These are phyloP conservation scores for Poicephalus meyeri DNA, from an alignment of 2,113 vertebrate species.

Conservation along the genomic window DNA sequence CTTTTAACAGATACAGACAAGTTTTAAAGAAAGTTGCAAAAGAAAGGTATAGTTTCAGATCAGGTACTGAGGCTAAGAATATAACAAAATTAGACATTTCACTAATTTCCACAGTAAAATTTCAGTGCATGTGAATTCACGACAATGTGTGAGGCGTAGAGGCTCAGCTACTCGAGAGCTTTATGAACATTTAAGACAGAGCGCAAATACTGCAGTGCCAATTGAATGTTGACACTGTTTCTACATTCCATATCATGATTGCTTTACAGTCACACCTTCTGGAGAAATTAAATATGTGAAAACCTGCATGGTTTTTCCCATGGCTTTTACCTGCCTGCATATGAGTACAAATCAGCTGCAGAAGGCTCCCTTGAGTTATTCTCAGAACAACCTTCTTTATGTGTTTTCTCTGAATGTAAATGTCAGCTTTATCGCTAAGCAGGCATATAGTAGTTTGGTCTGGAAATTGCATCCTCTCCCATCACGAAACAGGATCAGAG, in stretches of 20 bases:
- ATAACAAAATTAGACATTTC: neutral
- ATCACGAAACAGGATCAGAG: neutral
- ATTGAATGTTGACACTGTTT: neutral
- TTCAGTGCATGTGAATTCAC: neutral
- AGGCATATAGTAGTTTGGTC: slow-evolving; percentile 12
- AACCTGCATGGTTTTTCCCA: neutral
- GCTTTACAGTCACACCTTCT: neutral
- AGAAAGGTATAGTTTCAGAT: neutral
- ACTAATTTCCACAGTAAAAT: neutral
- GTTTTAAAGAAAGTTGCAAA: neutral
- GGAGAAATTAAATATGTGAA: neutral
- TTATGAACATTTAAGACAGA: neutral
- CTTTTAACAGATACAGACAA: neutral
- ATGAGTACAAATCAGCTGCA: slow-evolving; percentile 41
- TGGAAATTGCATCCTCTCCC: neutral
- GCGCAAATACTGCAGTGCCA: neutral
- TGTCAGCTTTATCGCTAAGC: slow-evolving; percentile 15
- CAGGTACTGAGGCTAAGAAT: neutral
- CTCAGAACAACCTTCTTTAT: neutral
- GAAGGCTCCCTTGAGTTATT: slow-evolving; percentile 10
- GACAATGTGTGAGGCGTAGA: neutral
- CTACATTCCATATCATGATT: neutral
- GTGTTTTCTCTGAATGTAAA: slow-evolving; percentile 43
- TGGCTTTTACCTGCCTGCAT: neutral
- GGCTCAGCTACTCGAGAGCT: neutral